These are phyloP conservation scores for Tenualosa thibaudeaui DNA, from an alignment of 2,797 vertebrate genomes.

Conservation along the genomic window DNA sequence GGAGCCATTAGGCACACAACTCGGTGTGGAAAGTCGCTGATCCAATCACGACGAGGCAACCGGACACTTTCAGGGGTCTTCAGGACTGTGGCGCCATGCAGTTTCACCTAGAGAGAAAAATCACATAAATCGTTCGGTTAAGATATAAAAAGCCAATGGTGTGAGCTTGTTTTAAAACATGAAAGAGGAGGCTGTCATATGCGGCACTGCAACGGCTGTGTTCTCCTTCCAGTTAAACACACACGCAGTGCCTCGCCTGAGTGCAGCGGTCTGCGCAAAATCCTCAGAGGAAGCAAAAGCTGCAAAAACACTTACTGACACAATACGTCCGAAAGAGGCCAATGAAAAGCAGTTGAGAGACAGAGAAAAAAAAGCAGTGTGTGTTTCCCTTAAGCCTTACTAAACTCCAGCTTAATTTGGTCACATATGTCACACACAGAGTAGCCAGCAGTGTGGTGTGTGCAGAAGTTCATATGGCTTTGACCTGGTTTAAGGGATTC, in stretches of 20 bases:
- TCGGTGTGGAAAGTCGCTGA: conserved; percentile 44
- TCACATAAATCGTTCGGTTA: conserved; percentile 10
- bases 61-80: conserved; percentile 33
- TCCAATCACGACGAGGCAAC: conserved; percentile 27
- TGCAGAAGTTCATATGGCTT: not conserved
- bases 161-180: conserved; percentile 5
- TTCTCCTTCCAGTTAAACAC: not conserved
- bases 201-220: not conserved
- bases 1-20: conserved; percentile 48
- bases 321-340: not conserved
- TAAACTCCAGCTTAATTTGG: not conserved
- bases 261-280: not conserved
- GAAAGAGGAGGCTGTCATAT: not conserved
- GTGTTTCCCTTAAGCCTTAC: not conserved
- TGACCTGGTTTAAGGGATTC: not conserved
- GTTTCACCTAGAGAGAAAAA: conserved; percentile 58
- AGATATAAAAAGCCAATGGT: conserved; percentile 10
- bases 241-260: not conserved
- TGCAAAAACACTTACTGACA: conserved; percentile 20
- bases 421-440: conserved; percentile 12
- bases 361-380: not conserved
- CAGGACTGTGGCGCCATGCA: conserved; percentile 47
- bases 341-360: conserved; percentile 8
- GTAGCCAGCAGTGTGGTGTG: not conserved
- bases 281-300: not conserved